Conservation (phyloP, 1,140 invertebrate genomes). For the Magallana gigas region DNA sequence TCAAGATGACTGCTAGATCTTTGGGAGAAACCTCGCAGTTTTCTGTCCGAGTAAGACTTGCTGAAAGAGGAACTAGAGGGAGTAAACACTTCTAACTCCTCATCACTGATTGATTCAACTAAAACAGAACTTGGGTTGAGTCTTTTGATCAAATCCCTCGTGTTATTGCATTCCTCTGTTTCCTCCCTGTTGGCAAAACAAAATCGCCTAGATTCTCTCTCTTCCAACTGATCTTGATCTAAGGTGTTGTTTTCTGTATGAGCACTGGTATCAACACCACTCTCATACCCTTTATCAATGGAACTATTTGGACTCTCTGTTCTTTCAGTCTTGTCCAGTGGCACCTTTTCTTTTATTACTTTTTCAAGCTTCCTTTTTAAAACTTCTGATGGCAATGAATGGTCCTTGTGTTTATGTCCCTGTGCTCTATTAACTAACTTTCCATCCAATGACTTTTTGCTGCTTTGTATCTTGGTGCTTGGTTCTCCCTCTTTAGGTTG, state of each 20-base stretch:
- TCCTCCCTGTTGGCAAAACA: not conserved
- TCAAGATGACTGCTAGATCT: not conserved
- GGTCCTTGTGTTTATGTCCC: not conserved
- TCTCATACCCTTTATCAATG: constrained; percentile 17
- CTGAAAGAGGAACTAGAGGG: not conserved
- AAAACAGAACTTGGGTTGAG: not conserved
- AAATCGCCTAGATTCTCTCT: not conserved
- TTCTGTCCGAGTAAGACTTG: not conserved
- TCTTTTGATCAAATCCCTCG: not conserved
- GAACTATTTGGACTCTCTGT: not conserved
- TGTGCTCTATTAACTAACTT: not conserved
- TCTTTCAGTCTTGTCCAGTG: not conserved
- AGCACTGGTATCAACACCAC: not conserved
- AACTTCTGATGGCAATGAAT: not conserved
- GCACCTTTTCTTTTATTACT: not conserved
- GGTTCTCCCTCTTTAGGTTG: not conserved
- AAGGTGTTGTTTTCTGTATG: not conserved
- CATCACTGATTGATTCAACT: not conserved
- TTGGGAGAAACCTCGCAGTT: not conserved
- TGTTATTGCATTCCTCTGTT: not conserved
- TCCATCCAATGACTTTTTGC: not conserved
- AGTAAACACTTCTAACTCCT: not conserved
- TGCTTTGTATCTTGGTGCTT: not conserved
- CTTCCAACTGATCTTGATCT: not conserved
- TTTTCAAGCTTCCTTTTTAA: constrained; percentile 7